phyloP scores from a whole-genome alignment of 2,888 invertebrate genomes.

The Linnaemya tessellans region DNA sequence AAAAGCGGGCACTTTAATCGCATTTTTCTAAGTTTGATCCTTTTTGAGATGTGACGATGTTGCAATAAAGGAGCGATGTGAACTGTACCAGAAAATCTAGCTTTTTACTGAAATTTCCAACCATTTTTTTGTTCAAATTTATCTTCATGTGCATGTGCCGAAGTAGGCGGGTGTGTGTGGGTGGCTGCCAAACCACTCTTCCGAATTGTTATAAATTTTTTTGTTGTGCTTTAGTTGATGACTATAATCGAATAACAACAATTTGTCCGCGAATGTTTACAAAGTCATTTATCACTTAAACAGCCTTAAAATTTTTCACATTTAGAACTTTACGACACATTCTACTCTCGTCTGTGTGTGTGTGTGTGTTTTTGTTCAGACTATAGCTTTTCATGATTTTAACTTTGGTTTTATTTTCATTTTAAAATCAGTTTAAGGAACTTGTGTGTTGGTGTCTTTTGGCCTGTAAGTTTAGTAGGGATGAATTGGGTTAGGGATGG shows the following conservation, averaged over 20 bases:
- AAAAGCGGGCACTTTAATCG: too few relatives aligned
- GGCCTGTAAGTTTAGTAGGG: conserved; percentile 9
- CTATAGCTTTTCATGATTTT: conserved; percentile 3
- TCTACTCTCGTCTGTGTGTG: not conserved
- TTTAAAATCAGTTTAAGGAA: conserved; percentile 27
- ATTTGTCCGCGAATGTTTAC: conserved; percentile 70
- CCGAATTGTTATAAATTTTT: conserved; percentile 6
- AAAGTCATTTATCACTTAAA: conserved; percentile 71
- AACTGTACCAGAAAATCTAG: too few relatives aligned
- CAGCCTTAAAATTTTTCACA: conserved; percentile 57
- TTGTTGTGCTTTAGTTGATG: conserved; percentile 17
- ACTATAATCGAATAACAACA: conserved; percentile 66
- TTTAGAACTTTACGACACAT: conserved; percentile 32
- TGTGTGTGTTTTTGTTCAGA: not conserved
- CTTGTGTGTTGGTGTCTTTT: conserved; percentile 63
- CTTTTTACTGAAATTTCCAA: not conserved
- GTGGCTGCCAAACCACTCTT: not conserved
- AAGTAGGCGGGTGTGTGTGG: not conserved
- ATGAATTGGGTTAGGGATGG: not conserved
- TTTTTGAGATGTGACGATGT: too few relatives aligned
- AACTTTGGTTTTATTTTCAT: not conserved
- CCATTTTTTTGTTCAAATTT: not conserved
- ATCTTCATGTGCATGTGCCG: not conserved
- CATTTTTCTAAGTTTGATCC: too few relatives aligned
- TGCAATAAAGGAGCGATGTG: too few relatives aligned